Conservation (phyloP, 2,888 invertebrate species). For the Agriopis aurantiaria region DNA sequence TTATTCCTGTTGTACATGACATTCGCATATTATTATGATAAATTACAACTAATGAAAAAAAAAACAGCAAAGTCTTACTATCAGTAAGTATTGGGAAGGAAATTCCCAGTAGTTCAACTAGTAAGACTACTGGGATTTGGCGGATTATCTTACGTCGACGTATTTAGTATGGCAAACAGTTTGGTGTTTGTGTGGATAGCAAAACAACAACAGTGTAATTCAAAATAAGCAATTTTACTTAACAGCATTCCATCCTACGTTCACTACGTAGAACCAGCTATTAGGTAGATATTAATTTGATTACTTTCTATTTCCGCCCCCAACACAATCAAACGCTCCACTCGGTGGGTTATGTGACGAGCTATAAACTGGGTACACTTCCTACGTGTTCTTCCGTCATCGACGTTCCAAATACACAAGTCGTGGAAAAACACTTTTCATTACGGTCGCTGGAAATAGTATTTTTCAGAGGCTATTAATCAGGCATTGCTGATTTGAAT, state of each 20-base stretch:
- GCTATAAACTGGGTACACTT: slow-evolving; percentile 34
- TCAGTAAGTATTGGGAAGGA: too few species aligned
- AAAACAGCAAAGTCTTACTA: too few species aligned
- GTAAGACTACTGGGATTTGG: too few species aligned
- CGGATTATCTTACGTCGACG: too few species aligned
- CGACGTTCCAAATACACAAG: slow-evolving; percentile 41
- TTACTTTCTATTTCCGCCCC: slow-evolving; percentile 35
- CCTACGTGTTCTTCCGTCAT: slow-evolving; percentile 38
- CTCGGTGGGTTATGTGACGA: slow-evolving; percentile 36
- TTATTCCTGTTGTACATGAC: too few species aligned
- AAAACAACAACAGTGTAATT: slow-evolving; percentile 4
- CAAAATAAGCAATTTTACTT: slow-evolving; percentile 11
- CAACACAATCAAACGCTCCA: slow-evolving; percentile 30
- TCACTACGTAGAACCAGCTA: slow-evolving; percentile 13
- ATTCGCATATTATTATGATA: too few species aligned
- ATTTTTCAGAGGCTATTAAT: background rate
- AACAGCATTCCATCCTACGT: slow-evolving; percentile 19
- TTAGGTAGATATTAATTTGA: slow-evolving; percentile 18
- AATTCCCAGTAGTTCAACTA: too few species aligned
- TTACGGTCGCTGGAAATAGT: background rate
- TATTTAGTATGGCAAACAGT: background rate
- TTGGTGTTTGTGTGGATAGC: too few species aligned
- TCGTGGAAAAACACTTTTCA: slow-evolving; percentile 28
- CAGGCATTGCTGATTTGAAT: background rate
- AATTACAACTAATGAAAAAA: too few species aligned